Percentiles rank a stretch among this genome's conserved stretches.
phyloP scores from a whole-genome alignment of 30 jellyfish, hydroid and myxozoan genomes.

The Aurelia sp. region DNA sequence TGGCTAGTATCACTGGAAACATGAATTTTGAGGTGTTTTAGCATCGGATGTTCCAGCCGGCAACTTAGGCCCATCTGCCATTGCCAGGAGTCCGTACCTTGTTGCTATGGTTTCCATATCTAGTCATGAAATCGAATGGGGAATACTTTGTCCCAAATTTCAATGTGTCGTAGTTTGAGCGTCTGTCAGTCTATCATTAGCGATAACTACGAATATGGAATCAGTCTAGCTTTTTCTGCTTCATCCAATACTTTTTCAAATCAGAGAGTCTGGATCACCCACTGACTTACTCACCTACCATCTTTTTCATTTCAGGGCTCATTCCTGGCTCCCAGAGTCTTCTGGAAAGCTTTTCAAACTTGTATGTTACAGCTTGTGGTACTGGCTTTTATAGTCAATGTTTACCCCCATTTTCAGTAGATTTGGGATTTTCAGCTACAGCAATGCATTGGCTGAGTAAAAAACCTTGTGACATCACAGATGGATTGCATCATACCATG shows the following conservation, averaged over 20 bases:
- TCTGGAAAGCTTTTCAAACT: conserved; percentile 29
- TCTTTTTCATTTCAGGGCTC: conserved; percentile 43
- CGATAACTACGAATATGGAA: too few relatives aligned
- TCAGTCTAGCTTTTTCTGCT: neutral
- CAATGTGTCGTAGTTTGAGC: too few relatives aligned
- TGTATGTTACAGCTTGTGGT: conserved; percentile 71
- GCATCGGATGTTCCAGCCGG: too few relatives aligned
- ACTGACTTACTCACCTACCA: neutral
- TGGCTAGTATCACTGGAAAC: too few relatives aligned
- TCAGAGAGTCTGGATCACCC: too few relatives aligned
- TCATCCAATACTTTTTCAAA: neutral
- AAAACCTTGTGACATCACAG: conserved; percentile 68
- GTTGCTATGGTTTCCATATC: too few relatives aligned
- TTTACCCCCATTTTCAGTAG: conserved; percentile 61
- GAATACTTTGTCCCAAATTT: too few relatives aligned
- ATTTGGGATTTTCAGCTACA: conserved; percentile 77
- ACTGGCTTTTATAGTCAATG: conserved; percentile 71
- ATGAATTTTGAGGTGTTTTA: too few relatives aligned
- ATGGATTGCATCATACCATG: conserved; percentile 66
- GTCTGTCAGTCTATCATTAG: too few relatives aligned
- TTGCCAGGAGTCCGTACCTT: too few relatives aligned
- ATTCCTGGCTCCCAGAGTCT: conserved; percentile 57
- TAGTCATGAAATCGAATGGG: too few relatives aligned
- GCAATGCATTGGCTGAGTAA: conserved; percentile 78
- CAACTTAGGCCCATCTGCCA: too few relatives aligned